phyloP scores from a whole-genome alignment of 1,140 invertebrate species.

The Anastrepha obliqua region DNA sequence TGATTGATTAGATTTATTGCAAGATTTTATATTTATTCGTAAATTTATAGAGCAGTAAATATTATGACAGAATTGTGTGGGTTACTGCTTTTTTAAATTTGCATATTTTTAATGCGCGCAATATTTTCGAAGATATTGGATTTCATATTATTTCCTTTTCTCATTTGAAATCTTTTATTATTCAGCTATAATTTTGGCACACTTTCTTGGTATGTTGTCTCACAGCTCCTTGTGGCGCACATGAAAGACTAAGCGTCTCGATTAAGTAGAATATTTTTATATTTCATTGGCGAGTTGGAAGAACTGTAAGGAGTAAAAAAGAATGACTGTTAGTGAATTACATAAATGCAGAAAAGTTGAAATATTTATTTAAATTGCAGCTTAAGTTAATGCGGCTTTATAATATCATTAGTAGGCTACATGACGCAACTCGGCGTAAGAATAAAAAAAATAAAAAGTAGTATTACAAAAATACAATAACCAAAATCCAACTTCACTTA shows the following conservation, averaged over 20 bases:
- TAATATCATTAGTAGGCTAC: no score
- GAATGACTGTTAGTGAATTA: no score
- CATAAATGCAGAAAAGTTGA: no score
- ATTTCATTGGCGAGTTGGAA: background rate
- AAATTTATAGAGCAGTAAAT: slow-evolving; percentile 9
- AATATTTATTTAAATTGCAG: no score
- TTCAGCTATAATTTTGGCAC: background rate
- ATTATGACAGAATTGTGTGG: background rate
- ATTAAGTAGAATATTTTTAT: background rate
- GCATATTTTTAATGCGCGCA: background rate
- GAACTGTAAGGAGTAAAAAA: background rate
- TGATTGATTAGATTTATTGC: background rate
- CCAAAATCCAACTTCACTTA: no score
- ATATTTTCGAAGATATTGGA: background rate
- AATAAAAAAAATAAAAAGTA: no score
- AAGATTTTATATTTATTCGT: background rate
- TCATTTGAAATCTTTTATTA: background rate
- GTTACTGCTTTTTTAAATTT: slow-evolving; percentile 7
- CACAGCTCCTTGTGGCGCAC: background rate
- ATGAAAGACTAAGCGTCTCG: background rate
- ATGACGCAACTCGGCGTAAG: no score
- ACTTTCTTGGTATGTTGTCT: background rate
- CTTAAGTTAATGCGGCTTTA: no score
- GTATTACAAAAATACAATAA: no score
- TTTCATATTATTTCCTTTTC: background rate